Evolutionary conservation across 2,888 invertebrate species (phyloP).

Genomic region (Petrolisthes manimaculis): DNA sequence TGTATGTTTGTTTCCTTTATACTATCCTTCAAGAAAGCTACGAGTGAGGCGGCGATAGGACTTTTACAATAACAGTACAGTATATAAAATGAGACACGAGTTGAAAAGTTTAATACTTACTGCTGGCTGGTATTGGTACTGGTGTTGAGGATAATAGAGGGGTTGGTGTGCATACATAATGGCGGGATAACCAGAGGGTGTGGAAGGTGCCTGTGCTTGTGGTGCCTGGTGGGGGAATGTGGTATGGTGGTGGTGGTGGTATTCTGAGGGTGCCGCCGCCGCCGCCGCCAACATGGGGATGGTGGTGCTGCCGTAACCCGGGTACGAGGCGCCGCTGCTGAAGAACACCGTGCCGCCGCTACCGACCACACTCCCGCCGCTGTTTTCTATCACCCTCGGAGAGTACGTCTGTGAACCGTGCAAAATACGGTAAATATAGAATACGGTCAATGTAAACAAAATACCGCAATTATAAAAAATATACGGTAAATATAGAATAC

Average conservation of each 20-base stretch:
- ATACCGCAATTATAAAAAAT: no score
- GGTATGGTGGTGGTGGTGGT: conserved; percentile 48
- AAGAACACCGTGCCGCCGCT: conserved; percentile 56
- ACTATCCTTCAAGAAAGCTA: no score
- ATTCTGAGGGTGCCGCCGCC: conserved; percentile 34
- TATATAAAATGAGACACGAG: no score
- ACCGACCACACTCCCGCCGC: conserved; percentile 33
- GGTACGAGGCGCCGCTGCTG: conserved; percentile 36
- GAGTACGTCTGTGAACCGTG: conserved; percentile 43
- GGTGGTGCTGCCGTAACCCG: conserved; percentile 25
- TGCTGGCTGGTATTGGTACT: conserved; percentile 55
- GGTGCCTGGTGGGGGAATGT: no score
- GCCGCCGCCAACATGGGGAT: conserved; percentile 25
- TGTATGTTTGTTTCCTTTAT: no score
- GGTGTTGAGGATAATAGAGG: conserved; percentile 41
- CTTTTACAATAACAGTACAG: no score
- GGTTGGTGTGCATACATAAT: conserved; percentile 46
- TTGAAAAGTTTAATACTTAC: no score
- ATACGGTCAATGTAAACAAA: no score
- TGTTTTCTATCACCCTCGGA: conserved; percentile 48
- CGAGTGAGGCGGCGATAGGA: no score
- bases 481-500: no score
- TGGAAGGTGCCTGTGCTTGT: neutral
- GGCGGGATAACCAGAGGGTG: conserved; percentile 42
- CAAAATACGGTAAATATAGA: no score